Evolutionary conservation across 2,113 vertebrate genomes (phyloP), one percentile per base, ranked within the genome.

Genomic region (Rissa tridactyla): DNA sequence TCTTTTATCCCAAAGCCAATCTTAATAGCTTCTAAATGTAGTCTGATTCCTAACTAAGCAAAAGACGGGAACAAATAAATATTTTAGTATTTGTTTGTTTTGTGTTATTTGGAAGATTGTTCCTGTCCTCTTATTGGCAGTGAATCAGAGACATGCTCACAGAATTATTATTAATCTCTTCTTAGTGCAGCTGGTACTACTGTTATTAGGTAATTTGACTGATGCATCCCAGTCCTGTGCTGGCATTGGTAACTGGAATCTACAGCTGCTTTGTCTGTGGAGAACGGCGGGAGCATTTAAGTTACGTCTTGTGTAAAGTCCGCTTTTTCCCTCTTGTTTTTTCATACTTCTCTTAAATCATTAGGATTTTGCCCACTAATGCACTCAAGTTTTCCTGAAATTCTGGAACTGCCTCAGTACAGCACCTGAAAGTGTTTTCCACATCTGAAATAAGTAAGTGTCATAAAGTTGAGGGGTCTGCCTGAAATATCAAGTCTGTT

Each of bases 21-120:
- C 22, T 20, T 82, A 81, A 87, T 29, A 76, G 22, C 34, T 82
- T 36, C 61, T 86, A 75, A 54, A 44, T 7, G 47, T 11, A 66
- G 21, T 60, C 46, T 61, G 87, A 54, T 81, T 94, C 86, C 86
- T 81, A 94, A 93, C n/a, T n/a, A 83, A 96, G 58, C 64, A 51
- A 75, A 94, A 73, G 58, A 70, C 5, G n/a, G 47, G 88, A 91
- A 92, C 44, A 64, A 95, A 86, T 52, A 91, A 94, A 66, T 73
- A 82, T 15, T 52, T 40, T 8, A 25, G 69, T 55, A 52, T 83
- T 92, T 90, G 42, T 68, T 79, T 81, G 64, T 4, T 94, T 88
- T 69, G 68, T 81, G 64, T 79, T 82, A 32, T 64, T 92, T 79
- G 77, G 52, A 46, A 91, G 73, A 64, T 68, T 52, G 55, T 49